Evolutionary conservation across 2,888 invertebrate genomes (phyloP), one percentile per base, ranked within the genome.

Genomic region (Elmis aenea): DNA sequence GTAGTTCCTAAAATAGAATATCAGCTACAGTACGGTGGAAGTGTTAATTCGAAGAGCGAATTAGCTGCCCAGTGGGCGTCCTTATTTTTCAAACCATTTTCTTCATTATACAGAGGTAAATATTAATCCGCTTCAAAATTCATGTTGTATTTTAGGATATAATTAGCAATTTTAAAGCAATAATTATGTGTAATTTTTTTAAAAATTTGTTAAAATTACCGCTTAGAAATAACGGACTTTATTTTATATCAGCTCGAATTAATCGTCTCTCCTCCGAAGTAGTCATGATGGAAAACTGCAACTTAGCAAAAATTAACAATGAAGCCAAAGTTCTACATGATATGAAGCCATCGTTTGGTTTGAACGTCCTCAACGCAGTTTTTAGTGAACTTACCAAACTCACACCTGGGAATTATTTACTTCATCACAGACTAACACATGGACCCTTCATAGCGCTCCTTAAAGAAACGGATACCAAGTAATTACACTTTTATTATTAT

Each of bases 1-100:
- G 21, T 66, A 2, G 43, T 44, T 20, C 62, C 64, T 4, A 65
- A 64, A 51, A 20, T 64, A 6, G 66, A 66, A 46, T 53, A 53
- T 29, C 64, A 64, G 38, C 34, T 61, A 5, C 48, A 54, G 33
- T 59, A 51, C 40, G 66, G 64, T 1, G 63, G 50, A 6, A 50
- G 49, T 20, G 46, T 60, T 27, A 38, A 55, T 5, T 55, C 61
- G 13, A 57, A 55, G 45, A 48, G 49, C 21, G 63, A 65, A 42
- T 30, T 65, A 9, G 42, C 55, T 3, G 52, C 52, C 9, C 59
- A 62, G 24, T 65, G 65, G 65, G 46, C 57, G 2, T 49, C 53
- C 13, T 37, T 62, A 12, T 61, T 58, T 46, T 63, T 63, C 33
- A 53, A 52, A 13, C 62, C 63, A 3, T 60, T 47, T 43, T 62